phyloP scores from a whole-genome alignment of 2,797 vertebrate genomes.

The Galago senegalensis region DNA sequence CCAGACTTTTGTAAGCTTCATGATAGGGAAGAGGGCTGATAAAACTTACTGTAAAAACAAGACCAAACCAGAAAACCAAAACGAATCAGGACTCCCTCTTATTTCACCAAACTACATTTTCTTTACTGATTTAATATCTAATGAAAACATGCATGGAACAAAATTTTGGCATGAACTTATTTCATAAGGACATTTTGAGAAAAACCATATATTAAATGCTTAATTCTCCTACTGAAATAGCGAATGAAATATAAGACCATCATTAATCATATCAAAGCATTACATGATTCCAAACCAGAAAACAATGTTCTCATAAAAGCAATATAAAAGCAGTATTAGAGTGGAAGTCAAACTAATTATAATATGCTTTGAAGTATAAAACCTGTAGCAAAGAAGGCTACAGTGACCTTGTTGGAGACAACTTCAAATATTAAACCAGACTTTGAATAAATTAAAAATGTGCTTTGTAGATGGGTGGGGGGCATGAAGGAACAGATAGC shows the following conservation, averaged over 20 bases:
- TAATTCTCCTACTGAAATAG: constrained; percentile 59
- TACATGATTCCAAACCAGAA: constrained; percentile 20
- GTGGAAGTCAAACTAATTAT: constrained; percentile 57
- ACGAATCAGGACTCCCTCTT: constrained; percentile 57
- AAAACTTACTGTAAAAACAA: constrained; percentile 65
- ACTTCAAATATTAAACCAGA: neutral
- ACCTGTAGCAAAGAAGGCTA: neutral
- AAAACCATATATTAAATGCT: constrained; percentile 61
- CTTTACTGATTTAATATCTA: constrained; percentile 71
- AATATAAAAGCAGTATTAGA: neutral
- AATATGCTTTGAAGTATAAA: constrained; percentile 61
- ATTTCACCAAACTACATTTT: constrained; percentile 67
- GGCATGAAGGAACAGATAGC: neutral
- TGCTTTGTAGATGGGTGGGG: neutral
- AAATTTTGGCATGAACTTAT: constrained; percentile 75
- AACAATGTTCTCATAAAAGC: constrained; percentile 56
- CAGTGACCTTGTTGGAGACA: neutral
- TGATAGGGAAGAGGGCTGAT: constrained; percentile 57
- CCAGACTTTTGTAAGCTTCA: neutral
- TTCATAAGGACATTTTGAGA: constrained; percentile 52
- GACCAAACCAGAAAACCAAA: constrained; percentile 48
- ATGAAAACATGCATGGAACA: constrained; percentile 66
- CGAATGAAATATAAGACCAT: constrained; percentile 52
- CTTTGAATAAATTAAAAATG: neutral
- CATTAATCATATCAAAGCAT: constrained; percentile 67